Evolutionary conservation across 2,888 invertebrate species (phyloP), one percentile per base, ranked within the genome.

Genomic region (Druceiella hillmani): DNA sequence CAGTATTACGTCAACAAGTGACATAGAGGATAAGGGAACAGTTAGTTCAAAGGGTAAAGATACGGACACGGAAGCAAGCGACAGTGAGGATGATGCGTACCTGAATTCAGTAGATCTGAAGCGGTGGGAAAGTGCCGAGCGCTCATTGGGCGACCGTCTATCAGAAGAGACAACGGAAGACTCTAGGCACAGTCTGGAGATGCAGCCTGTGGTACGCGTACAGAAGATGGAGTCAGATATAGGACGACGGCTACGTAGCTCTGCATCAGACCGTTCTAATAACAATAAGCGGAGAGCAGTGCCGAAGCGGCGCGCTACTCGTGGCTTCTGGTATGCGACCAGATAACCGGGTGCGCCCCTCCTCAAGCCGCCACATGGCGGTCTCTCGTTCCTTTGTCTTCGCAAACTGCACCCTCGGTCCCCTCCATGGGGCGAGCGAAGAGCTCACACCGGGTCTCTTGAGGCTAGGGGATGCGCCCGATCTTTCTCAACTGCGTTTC

Each of bases 121-220:
- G 30, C 13, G 13, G 30, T 4, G 4, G 13, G 30, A 5, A 11
- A 9, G 10, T 11, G 6, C 12, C 12, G 12, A 12, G 17, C 7
- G 13, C 32, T 3, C 20, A 17, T 12, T 17, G 29, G 32, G 25
- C 34, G 15, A 17, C 26, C 24, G 40, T 26, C 16, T 10, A 33
- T 17, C 10, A 28, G 20, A 17, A 17, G 24, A 13, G 34, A 12
- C 24, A 16, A 14, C 15, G 34, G 15, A 17, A 25, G 3, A 58
- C 58, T 37, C 60, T 12, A n/a, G 38, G 14, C 13, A 11, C 3
- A 59, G 58, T 36, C 59, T 62, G 13, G 74, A 75, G 54, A 66
- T 78, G 54, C 80, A 81, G 56, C 81, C 81, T 0, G 76, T 78
- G 41, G 81, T 83, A 49, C 67, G 79, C 7, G 79, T 82, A 48